Conservation (phyloP, 2,113 vertebrate species). For the Hiodon tergisus region DNA sequence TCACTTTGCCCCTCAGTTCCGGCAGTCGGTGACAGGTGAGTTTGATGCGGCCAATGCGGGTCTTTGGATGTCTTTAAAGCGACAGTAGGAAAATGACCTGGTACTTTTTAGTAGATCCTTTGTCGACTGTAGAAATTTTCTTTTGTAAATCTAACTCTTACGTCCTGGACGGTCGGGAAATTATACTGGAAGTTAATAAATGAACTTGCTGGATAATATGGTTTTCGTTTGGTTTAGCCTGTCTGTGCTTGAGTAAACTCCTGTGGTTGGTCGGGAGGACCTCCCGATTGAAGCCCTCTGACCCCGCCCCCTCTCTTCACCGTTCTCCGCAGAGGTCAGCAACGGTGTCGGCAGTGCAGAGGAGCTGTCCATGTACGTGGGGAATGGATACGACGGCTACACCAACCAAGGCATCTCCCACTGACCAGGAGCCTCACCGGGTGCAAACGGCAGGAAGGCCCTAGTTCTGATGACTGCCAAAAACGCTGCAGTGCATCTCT, state of each 20-base stretch:
- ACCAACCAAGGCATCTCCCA: slow-evolving; percentile 55
- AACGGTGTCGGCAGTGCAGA: slow-evolving; percentile 73
- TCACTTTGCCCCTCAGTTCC: neutral
- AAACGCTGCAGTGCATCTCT: neutral
- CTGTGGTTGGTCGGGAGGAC: neutral
- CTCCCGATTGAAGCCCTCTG: neutral
- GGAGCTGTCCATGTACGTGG: slow-evolving; percentile 75
- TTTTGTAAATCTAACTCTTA: no score
- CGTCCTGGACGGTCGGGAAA: no score
- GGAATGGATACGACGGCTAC: slow-evolving; percentile 68
- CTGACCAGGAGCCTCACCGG: slow-evolving; percentile 15
- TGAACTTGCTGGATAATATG: no score
- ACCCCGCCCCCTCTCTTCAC: slow-evolving; percentile 1
- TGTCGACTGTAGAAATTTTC: no score
- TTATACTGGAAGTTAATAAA: no score
- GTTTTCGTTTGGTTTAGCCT: no score
- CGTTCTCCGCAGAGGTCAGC: slow-evolving; percentile 71
- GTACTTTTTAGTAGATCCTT: no score
- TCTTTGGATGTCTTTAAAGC: neutral
- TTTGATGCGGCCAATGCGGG: neutral
- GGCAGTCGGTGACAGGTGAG: neutral
- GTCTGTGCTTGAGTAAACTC: neutral
- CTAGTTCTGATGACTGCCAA: neutral
- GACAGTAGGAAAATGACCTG: no score
- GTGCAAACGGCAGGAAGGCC: neutral